These are phyloP conservation scores for Trichopria drosophilae DNA, from an alignment of 2,888 invertebrate species.

Conservation along the genomic window DNA sequence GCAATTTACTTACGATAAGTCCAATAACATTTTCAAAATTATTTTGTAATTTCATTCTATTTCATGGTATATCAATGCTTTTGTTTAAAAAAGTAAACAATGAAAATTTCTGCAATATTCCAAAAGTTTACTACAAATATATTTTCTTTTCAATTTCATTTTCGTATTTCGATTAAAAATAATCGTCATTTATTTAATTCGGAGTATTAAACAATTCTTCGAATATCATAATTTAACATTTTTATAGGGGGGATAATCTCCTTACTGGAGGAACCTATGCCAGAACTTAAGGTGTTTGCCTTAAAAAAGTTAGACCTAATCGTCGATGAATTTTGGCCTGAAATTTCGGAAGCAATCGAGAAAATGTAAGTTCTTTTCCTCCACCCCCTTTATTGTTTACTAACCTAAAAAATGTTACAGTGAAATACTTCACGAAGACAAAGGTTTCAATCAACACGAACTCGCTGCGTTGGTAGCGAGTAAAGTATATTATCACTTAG, in stretches of 20 bases:
- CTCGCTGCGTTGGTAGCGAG: constrained; percentile 96
- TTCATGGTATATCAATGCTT: constrained; percentile 4
- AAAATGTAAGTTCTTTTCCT: constrained; percentile 72
- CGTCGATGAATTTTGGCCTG: constrained; percentile 98
- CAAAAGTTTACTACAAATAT: not conserved
- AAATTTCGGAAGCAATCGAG: constrained; percentile 96
- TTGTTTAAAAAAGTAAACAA: not conserved
- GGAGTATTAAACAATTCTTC: not conserved
- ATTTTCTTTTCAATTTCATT: not conserved
- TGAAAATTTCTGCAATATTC: not conserved
- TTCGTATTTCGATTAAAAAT: not conserved
- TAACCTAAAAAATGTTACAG: constrained; percentile 56
- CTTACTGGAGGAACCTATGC: constrained; percentile 90
- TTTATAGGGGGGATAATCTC: constrained; percentile 87
- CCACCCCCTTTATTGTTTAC: not conserved
- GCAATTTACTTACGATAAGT: not conserved
- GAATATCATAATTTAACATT: constrained; percentile 9
- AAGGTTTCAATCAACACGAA: constrained; percentile 83
- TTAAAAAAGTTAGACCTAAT: constrained; percentile 89
- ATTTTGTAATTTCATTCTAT: not conserved
- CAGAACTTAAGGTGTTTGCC: constrained; percentile 92
- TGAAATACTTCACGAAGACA: constrained; percentile 94
- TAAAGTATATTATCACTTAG: constrained; percentile 97
- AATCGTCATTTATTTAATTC: not conserved
- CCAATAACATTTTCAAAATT: not conserved